Evolutionary conservation across 1,140 invertebrate species (phyloP).

Genomic region (Leptinotarsa texana): DNA sequence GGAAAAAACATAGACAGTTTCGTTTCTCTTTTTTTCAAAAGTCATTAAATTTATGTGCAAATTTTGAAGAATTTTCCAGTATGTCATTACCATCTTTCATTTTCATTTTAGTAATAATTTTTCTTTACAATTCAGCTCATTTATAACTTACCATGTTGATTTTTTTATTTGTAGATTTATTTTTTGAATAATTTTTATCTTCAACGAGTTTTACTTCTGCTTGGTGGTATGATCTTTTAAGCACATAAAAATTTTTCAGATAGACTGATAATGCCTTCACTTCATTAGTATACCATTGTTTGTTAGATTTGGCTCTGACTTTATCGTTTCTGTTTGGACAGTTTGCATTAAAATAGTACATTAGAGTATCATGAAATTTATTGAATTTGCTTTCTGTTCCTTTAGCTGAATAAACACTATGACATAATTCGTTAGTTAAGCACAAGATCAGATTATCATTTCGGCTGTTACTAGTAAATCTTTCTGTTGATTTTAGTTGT

Average conservation of each 20-base stretch:
- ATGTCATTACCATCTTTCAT: constrained; percentile 4
- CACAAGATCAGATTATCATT: no score
- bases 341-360: not conserved
- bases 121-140: not conserved
- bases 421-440: no score
- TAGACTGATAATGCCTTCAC: not conserved
- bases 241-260: not conserved
- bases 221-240: not conserved
- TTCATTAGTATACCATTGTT: not conserved
- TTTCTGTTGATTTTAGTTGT: no score
- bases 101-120: not conserved
- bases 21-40: not conserved
- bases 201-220: not conserved
- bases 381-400: no score
- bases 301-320: not conserved
- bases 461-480: no score
- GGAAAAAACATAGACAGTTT: no score
- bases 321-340: not conserved
- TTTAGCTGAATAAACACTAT: no score
- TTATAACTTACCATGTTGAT: constrained; percentile 4
- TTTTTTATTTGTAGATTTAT: constrained; percentile 11
- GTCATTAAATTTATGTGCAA: not conserved
- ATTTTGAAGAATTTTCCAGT: not conserved
- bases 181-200: not conserved
- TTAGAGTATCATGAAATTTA: no score